These are phyloP conservation scores for Edolisoma coerulescens DNA, from an alignment of 2,113 vertebrate genomes.

Conservation along the genomic window DNA sequence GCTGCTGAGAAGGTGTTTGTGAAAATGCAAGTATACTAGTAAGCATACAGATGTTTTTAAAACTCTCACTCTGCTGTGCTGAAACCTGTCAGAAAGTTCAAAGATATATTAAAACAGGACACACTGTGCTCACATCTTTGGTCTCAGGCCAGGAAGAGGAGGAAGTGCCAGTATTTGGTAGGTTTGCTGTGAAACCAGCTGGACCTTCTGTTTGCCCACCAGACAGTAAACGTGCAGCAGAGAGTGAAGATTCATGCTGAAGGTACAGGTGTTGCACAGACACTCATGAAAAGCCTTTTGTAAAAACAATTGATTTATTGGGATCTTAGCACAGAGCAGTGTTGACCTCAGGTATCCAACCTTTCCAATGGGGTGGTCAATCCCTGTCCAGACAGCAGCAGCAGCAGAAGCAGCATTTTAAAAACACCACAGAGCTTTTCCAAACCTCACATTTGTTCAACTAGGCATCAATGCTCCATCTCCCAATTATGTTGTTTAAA, in stretches of 20 bases:
- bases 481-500: fast-evolving
- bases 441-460: background rate
- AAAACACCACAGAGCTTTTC: background rate
- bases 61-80: background rate
- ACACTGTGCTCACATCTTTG: background rate
- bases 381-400: background rate
- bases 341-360: fast-evolving
- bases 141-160: background rate
- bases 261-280: background rate
- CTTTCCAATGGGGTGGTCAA: background rate
- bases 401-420: background rate
- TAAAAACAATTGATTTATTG: fast-evolving
- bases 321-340: background rate
- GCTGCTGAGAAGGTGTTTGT: background rate
- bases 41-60: background rate
- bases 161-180: fast-evolving
- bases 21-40: background rate
- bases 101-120: background rate
- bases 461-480: no score
- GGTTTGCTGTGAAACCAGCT: background rate
- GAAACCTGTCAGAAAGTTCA: background rate
- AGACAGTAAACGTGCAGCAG: background rate
- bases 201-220: background rate
- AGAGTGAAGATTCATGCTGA: background rate
- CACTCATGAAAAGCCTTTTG: background rate